phyloP scores from a whole-genome alignment of 1,140 invertebrate genomes.

The Monomorium pharaonis region DNA sequence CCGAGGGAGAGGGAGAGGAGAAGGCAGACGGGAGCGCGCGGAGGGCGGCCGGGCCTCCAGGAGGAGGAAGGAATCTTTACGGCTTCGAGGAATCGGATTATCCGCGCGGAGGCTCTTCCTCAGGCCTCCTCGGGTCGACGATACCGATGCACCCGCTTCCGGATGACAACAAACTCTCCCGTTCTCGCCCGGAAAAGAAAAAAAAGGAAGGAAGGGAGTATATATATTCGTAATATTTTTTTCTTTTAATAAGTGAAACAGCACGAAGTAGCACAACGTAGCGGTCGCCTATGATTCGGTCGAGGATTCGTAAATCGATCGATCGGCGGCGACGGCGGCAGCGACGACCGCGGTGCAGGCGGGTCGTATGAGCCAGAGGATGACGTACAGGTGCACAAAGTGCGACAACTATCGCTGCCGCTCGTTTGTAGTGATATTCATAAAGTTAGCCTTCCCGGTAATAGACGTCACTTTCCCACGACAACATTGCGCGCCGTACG shows the following conservation, averaged over 20 bases:
- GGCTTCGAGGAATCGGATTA: slow-evolving; percentile 41
- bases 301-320: slow-evolving; percentile 36
- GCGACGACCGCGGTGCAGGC: too few species aligned
- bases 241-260: neutral
- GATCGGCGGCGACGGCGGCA: too few species aligned
- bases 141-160: slow-evolving; percentile 28
- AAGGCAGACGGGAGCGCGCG: too few species aligned
- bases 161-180: neutral
- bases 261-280: neutral
- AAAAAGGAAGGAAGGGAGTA: neutral
- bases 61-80: slow-evolving; percentile 20
- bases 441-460: slow-evolving; percentile 30
- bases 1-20: too few species aligned
- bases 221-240: too few species aligned
- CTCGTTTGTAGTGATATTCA: slow-evolving; percentile 17
- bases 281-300: neutral
- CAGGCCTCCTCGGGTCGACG: neutral
- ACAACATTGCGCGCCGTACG: neutral
- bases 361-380: neutral
- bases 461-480: slow-evolving; percentile 18
- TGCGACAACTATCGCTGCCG: neutral
- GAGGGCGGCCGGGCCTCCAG: neutral
- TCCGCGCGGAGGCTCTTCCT: neutral
- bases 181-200: neutral
- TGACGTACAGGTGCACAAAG: neutral